Evolutionary conservation across 2,888 invertebrate genomes (phyloP), one percentile per base, ranked within the genome.

Genomic region (Drosophila barbarae): DNA sequence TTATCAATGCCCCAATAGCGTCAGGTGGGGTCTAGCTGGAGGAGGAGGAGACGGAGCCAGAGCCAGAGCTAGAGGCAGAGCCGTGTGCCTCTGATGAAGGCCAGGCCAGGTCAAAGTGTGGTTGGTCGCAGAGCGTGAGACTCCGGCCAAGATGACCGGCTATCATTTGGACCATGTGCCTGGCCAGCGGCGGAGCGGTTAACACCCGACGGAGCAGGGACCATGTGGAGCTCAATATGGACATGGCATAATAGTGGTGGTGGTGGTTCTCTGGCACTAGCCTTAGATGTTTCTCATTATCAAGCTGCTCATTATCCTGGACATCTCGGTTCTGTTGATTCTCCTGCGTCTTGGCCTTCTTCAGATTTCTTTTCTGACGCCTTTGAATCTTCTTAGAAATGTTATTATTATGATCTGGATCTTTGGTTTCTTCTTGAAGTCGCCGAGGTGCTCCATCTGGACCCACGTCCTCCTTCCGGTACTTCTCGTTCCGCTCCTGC

Each of bases 81-180:
- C 15, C 3, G 10, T 44, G 36, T 30, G 57, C 32, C 12, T 68
- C 18, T 18, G 18, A 18, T 18, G 18, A 18, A 18, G 18, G 18
- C 18, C 18, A 18, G 18, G 44, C 50, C 12, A 67, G 67, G 52
- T 67, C 67, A 59, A 67, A 68, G 52, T 67, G 68, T 47, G 68
- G 67, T 52, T 68, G 68, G 0, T 67, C 59, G 67, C 41, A 47
- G 23, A 66, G 38, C 38, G 66, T 51, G 18, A 66, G 38, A 36
- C 46, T 47, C 26, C 21, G 42, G 35, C 50, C 26, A 7, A 66
- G 32, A 4, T 21, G 41, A 3, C 41, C 35, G n/a, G 34, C 91
- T 68, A 92, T 91, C 70, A 93, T 79, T 78, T 92, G 91, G 84
- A 90, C 90, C 71, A 88, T 71, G 67, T 87, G 87, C 64, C 77